Evolutionary conservation across 2,888 invertebrate genomes (phyloP).

Genomic region (Orthonychiurus folsomi): DNA sequence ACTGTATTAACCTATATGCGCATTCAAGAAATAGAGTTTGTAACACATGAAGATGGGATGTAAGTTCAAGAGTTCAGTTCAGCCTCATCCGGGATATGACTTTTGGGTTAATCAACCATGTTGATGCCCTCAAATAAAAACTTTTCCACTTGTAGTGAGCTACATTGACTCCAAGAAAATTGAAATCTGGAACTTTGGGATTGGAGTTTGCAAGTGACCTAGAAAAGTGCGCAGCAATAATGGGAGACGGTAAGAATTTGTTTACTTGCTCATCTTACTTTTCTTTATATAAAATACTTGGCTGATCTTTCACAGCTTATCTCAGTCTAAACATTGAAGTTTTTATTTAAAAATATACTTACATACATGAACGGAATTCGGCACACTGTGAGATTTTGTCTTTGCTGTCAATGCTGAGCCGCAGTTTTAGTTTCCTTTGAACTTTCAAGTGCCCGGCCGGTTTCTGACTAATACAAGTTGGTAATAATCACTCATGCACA

Average conservation of each 20-base stretch:
- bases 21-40: too few relatives aligned
- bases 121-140: background rate
- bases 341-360: too few relatives aligned
- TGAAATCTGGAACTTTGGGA: too few relatives aligned
- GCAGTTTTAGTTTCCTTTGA: background rate
- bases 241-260: background rate
- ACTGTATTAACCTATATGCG: too few relatives aligned
- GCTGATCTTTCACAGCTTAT: too few relatives aligned
- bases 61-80: background rate
- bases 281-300: too few relatives aligned
- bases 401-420: background rate
- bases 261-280: background rate
- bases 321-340: background rate
- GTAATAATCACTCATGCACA: background rate
- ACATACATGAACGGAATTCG: too few relatives aligned
- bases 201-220: background rate
- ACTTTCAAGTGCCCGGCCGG: background rate
- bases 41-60: background rate
- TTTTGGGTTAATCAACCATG: too few relatives aligned
- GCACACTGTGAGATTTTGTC: background rate
- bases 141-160: background rate
- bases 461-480: background rate
- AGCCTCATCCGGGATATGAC: background rate
- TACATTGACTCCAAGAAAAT: too few relatives aligned
- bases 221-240: background rate